Base-by-base conservation (phyloP, 2,797 vertebrate species). In the Tragopan temminckii region DNA sequence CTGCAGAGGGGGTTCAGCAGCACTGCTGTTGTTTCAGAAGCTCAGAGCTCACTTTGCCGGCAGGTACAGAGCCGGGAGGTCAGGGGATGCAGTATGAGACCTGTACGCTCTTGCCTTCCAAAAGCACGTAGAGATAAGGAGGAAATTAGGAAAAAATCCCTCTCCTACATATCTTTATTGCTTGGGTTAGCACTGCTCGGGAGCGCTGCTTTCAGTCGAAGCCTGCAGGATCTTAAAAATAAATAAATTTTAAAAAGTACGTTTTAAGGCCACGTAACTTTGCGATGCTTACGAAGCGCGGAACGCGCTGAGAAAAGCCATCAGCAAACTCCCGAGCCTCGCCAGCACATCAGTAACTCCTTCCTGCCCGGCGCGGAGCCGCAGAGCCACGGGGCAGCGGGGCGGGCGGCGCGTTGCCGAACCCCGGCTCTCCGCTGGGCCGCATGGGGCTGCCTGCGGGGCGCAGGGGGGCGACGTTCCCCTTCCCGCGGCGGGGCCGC, bases 381-480 rank as follows among this genome's bases (percentile, higher is more conserved):
- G 10, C 1, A 3, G 3, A 38, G 35, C 70, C 29, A 1, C 62
- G 0, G 33, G 15, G 69, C 31, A 20, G 67, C 3, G 0, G 2
- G 18, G 62, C 1, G 9, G 71, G 25, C 53, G 3, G n/a, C 0
- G 48, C 55, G 27, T 5, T 2, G 40, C 85, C 17, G 36, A 36
- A 52, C 52, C 55, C 78, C 0, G 80, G 13, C 13, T 31, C 52
- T 31, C 16, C 29, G 17, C 53, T n/a, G 53, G 29, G 53, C 53
- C 29, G 53, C 29, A 55, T 55, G 53, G 53, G 16, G 27, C 29
- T 18, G 16, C 15, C 29, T 17, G 52, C 52, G 52, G 52, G 52
- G 52, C 52, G 17, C 46, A 48, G 58, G 59, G 68, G 88, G 79
- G 58, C 35, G 13, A 23, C 53, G 67, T 29, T 78, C 67, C 89